Percentiles rank a stretch among this genome's conserved stretches.
These are phyloP conservation scores for Cetoscarus ocellatus DNA, from an alignment of 2,797 vertebrate genomes.

Conservation along the genomic window DNA sequence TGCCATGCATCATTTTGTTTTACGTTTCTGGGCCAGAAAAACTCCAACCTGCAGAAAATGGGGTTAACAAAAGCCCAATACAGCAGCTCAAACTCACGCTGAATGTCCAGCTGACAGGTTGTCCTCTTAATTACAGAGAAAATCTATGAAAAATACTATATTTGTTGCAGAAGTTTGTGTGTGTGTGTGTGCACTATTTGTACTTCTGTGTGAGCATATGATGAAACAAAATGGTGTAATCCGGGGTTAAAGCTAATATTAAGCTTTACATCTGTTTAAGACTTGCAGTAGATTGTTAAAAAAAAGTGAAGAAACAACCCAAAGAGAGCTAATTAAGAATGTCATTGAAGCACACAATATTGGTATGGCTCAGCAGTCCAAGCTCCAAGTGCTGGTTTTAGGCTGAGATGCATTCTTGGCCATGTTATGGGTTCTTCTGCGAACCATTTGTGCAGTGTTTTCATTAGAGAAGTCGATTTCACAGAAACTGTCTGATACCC, in stretches of 20 bases:
- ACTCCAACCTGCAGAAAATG: constrained; percentile 41
- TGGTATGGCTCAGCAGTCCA: neutral
- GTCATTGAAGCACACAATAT: neutral
- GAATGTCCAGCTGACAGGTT: constrained; percentile 53
- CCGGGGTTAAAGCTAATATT: too few species aligned
- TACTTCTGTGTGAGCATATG: too few species aligned
- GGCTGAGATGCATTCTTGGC: neutral
- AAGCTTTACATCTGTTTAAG: too few species aligned
- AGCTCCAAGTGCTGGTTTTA: neutral
- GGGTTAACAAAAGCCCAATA: constrained; percentile 48
- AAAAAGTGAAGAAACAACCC: neutral
- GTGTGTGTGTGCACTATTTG: too few species aligned
- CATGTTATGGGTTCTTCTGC: constrained; percentile 1
- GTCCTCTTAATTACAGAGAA: too few species aligned
- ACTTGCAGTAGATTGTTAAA: too few species aligned
- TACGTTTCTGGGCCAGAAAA: constrained; percentile 54
- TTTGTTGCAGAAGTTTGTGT: too few species aligned
- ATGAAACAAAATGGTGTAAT: too few species aligned
- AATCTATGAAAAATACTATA: too few species aligned
- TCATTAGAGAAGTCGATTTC: constrained; percentile 30
- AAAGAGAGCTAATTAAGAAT: neutral
- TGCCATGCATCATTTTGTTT: constrained; percentile 70
- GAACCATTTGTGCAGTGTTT: constrained; percentile 25
- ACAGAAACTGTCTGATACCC: constrained; percentile 46
- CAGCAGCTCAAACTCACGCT: constrained; percentile 62